These are phyloP conservation scores for Dysmachus trigonus DNA, from an alignment of 2,888 invertebrate genomes.

Conservation along the genomic window DNA sequence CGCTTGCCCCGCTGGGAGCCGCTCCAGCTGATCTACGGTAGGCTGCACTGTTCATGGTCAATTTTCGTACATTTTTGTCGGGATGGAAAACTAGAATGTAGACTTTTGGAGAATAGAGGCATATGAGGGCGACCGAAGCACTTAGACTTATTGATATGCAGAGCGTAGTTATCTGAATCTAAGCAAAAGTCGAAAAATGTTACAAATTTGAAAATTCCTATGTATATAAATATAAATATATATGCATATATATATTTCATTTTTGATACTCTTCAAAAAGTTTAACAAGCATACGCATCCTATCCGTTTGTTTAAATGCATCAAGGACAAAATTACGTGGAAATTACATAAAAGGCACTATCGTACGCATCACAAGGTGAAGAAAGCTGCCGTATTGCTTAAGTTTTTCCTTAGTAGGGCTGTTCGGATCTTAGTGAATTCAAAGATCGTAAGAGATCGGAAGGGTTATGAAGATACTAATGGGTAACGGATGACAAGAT, in stretches of 20 bases:
- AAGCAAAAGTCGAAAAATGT: conserved; percentile 51
- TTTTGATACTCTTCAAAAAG: background rate
- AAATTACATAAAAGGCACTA: too few relatives aligned
- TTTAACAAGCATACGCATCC: background rate
- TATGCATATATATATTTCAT: background rate
- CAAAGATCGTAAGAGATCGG: background rate
- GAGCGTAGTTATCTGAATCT: conserved; percentile 76
- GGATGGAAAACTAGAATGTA: conserved; percentile 78
- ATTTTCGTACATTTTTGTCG: conserved; percentile 74
- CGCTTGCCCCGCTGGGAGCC: conserved; percentile 50
- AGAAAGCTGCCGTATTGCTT: too few relatives aligned
- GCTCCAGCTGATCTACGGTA: conserved; percentile 56
- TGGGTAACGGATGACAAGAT: background rate
- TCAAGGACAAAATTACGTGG: too few relatives aligned
- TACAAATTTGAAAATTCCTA: background rate
- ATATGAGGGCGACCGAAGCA: conserved; percentile 74
- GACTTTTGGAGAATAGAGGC: conserved; percentile 76
- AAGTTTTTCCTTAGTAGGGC: too few relatives aligned
- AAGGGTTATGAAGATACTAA: background rate
- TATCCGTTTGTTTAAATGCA: background rate
- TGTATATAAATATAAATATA: background rate
- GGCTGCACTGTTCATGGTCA: conserved; percentile 61
- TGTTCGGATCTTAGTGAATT: too few relatives aligned
- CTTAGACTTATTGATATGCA: conserved; percentile 76
- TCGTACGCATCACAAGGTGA: background rate